Percentiles rank a stretch among this genome's conserved stretches.
Evolutionary conservation across 2,888 invertebrate genomes (phyloP).

Genomic region (Eupeodes luniger): DNA sequence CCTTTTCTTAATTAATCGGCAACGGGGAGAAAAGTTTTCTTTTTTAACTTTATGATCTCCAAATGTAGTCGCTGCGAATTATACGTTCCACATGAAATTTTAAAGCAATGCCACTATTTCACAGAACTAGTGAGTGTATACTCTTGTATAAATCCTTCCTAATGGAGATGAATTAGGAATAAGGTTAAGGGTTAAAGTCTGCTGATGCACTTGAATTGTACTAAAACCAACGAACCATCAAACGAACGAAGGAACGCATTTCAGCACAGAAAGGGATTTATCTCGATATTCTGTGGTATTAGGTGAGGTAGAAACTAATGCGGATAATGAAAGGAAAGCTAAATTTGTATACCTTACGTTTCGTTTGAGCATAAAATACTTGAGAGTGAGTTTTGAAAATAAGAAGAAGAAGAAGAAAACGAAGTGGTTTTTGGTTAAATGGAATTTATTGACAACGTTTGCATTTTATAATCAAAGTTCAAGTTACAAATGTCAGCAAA

Average conservation of each 20-base stretch:
- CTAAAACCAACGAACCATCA: neutral
- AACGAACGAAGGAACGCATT: conserved; percentile 11
- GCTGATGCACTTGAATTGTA: conserved; percentile 54
- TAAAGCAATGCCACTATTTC: neutral
- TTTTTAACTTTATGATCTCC: conserved; percentile 17
- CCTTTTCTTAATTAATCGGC: conserved; percentile 61
- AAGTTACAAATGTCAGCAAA: conserved; percentile 8
- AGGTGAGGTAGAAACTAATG: conserved; percentile 21
- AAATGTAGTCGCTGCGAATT: conserved; percentile 40
- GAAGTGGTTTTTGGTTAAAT: conserved; percentile 6
- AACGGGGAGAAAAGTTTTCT: conserved; percentile 41
- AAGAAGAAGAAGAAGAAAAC: no score
- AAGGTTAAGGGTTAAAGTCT: conserved; percentile 36
- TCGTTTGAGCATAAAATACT: conserved; percentile 20
- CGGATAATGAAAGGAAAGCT: conserved; percentile 36
- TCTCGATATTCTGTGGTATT: conserved; percentile 26
- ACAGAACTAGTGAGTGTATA: neutral
- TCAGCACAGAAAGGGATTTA: conserved; percentile 27
- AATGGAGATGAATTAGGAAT: conserved; percentile 46
- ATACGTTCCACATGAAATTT: conserved; percentile 37
- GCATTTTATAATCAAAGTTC: conserved; percentile 54
- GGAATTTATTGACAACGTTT: conserved; percentile 30
- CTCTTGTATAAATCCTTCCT: conserved; percentile 10
- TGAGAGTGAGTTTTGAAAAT: conserved; percentile 1
- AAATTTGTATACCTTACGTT: conserved; percentile 24